Conservation (phyloP, 2,113 vertebrate species). For the Elaphurus davidianus region DNA sequence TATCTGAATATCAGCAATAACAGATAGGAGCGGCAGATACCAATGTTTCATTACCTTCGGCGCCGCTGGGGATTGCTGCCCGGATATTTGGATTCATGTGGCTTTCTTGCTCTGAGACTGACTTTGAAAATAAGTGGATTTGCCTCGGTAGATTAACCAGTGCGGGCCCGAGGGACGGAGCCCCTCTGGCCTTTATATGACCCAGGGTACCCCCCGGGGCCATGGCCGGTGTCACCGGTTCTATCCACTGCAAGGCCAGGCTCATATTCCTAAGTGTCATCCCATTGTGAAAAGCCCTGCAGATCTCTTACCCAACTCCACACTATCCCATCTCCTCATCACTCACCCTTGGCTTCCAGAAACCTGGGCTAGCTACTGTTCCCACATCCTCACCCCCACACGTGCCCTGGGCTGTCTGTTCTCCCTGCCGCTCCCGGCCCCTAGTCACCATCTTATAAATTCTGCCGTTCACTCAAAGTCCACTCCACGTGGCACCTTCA, state of each 20-base stretch:
- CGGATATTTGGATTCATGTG: conserved; percentile 72
- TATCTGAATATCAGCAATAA: conserved; percentile 79
- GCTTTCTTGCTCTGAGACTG: conserved; percentile 46
- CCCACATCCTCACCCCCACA: not conserved
- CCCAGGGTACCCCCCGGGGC: not conserved
- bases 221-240: not conserved
- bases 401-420: not conserved
- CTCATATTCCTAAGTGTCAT: not conserved
- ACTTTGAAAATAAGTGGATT: conserved; percentile 65
- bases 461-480: not conserved
- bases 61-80: conserved; percentile 69
- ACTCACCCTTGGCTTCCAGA: not conserved
- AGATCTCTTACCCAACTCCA: not conserved
- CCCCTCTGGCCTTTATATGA: not conserved
- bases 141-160: conserved; percentile 53
- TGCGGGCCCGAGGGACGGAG: not conserved
- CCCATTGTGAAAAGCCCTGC: not conserved
- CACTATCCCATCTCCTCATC: not conserved
- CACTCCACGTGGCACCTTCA: not conserved
- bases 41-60: conserved; percentile 72
- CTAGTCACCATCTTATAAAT: not conserved
- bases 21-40: conserved; percentile 71
- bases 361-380: not conserved
- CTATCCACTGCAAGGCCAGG: not conserved
- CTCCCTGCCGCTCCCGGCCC: no score